Evolutionary conservation across 2,888 invertebrate genomes (phyloP).

Genomic region (Palloptera scutellata): DNA sequence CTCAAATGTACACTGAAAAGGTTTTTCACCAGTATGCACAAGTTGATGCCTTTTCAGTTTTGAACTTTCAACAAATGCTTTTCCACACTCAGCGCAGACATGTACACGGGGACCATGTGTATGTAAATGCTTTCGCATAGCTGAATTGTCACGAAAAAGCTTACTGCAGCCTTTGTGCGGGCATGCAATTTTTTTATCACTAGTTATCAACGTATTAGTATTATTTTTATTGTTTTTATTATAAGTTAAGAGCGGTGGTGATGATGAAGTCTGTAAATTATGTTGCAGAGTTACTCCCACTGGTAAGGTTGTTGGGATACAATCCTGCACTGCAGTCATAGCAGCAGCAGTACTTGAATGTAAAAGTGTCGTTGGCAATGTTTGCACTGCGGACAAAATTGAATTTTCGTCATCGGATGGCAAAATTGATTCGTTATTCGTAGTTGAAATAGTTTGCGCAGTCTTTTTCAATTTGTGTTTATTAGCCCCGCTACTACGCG

Average conservation of each 20-base stretch:
- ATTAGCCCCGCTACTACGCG: slow-evolving; percentile 72
- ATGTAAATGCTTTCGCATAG: slow-evolving; percentile 96
- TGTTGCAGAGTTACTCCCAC: slow-evolving; percentile 34
- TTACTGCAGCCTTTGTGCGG: slow-evolving; percentile 97
- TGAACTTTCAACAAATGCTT: slow-evolving; percentile 97
- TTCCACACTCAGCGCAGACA: slow-evolving; percentile 98
- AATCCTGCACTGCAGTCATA: slow-evolving; percentile 18
- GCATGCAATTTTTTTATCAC: slow-evolving; percentile 70
- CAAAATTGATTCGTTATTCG: slow-evolving; percentile 9
- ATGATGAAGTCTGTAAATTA: slow-evolving; percentile 23
- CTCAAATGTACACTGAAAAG: slow-evolving; percentile 97
- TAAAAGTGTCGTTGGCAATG: slow-evolving; percentile 19
- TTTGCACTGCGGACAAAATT: slow-evolving; percentile 1
- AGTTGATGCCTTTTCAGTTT: slow-evolving; percentile 96
- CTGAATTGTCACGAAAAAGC: slow-evolving; percentile 97
- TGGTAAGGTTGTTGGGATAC: slow-evolving; percentile 21
- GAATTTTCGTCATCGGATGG: slow-evolving; percentile 12
- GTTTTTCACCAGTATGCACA: slow-evolving; percentile 97
- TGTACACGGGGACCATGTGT: slow-evolving; percentile 97
- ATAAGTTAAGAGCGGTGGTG: slow-evolving; percentile 29
- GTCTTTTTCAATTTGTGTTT: slow-evolving; percentile 67
- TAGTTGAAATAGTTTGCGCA: slow-evolving; percentile 18
- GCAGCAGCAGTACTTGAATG: slow-evolving; percentile 27
- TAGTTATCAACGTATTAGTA: slow-evolving; percentile 30
- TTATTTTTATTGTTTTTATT: slow-evolving; percentile 26